Base-by-base conservation (phyloP, 53 echinoderm and acorn worm genomes). In the Crossaster papposus region DNA sequence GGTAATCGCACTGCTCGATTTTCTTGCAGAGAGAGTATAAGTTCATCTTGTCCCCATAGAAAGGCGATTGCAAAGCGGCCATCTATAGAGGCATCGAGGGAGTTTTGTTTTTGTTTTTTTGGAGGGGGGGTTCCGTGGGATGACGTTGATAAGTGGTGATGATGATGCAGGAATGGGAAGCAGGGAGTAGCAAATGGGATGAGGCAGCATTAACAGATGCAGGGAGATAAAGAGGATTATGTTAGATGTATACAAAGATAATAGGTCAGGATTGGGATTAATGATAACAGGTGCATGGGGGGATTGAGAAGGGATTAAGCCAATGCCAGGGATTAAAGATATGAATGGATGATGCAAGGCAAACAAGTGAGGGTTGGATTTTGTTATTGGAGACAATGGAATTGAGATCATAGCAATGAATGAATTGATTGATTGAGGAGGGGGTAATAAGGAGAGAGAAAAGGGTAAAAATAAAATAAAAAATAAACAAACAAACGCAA, bases 31-130 rank as follows among this genome's bases (percentile, higher is more conserved):
- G 91, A 70, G 98, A 96, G 87, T 97, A 97, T 29, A 97, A 93
- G 82, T 97, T 97, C 98, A 97, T 97, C 94, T 97, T 97, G 91
- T 97, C 98, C 28, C 98, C 98, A 93, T 97, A 97, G 89, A 97
- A 97, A 80, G 98, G 97, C 65, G 98, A 97, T 89, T 97, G 98
- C 65, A 97, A 90, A 84, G 98, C 98, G 65, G 98, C 98, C 97
- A 97, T 97, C 97, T 97, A 84, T 20, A 84, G 54, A 53, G 84
- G 84, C 84, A 31, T 84, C 72, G 26, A 78, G 84, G 82, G 35
- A 54, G 77, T 35, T 36, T 9, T 65, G 17, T 53, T 35, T 53
- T n/a, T n/a, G n/a, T n/a, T n/a, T n/a, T n/a, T n/a, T n/a, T n/a
- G n/a, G n/a, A n/a, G n/a, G n/a, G n/a, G n/a, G n/a, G n/a, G n/a